Percentiles rank a stretch among this genome's conserved stretches.
Evolutionary conservation across 2,888 invertebrate genomes (phyloP).

Genomic region (Torymus auratus): DNA sequence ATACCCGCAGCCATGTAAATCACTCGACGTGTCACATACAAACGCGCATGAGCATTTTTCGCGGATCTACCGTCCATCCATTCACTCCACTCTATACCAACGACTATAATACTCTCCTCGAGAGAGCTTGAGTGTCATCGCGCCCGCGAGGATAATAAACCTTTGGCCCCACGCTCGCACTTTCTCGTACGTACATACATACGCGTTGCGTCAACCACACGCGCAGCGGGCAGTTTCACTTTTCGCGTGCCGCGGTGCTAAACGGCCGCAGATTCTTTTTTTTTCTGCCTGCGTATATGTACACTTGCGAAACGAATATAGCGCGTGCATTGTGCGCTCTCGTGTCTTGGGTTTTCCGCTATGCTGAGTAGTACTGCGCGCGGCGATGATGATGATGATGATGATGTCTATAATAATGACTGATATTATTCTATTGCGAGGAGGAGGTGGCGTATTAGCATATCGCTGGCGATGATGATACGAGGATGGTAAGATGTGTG

Average conservation of each 20-base stretch:
- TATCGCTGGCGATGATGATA: no score
- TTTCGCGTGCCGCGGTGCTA: constrained; percentile 71
- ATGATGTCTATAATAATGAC: constrained; percentile 11
- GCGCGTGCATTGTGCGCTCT: constrained; percentile 10
- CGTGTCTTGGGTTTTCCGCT: background rate
- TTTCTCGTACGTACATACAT: background rate
- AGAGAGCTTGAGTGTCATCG: no score
- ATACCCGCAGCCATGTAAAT: no score
- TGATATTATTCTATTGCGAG: constrained; percentile 17
- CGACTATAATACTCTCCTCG: no score
- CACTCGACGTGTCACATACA: no score
- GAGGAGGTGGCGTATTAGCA: background rate
- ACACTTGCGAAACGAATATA: constrained; percentile 30
- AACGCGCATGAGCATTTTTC: no score
- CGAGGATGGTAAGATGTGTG: no score
- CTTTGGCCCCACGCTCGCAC: background rate
- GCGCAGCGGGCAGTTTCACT: constrained; percentile 70
- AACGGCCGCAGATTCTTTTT: constrained; percentile 65
- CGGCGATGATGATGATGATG: no score
- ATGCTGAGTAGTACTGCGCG: no score
- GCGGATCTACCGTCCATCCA: no score
- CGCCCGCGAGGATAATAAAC: background rate
- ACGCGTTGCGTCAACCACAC: constrained; percentile 34
- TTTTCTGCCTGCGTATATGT: constrained; percentile 13
- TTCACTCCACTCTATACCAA: no score